Conservation (phyloP, 2,113 vertebrate species). For the Myotis lucifugus region DNA sequence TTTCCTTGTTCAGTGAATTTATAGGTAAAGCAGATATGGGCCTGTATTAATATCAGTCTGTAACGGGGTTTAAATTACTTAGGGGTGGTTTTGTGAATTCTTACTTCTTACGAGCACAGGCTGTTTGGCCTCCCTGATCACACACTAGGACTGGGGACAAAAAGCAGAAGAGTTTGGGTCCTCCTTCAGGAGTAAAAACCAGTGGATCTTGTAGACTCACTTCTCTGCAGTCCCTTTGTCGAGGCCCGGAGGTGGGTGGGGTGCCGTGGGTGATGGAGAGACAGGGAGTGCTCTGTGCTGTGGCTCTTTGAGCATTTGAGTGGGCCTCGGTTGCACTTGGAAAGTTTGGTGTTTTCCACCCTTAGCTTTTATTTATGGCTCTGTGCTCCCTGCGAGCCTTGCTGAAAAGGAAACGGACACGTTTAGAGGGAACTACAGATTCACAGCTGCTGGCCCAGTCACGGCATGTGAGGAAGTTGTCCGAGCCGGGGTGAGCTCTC, state of each 20-base stretch:
- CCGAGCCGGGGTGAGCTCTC: background rate
- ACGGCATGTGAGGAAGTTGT: background rate
- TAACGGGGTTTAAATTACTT: background rate
- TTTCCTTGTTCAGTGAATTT: background rate
- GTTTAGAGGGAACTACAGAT: background rate
- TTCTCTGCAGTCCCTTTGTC: background rate
- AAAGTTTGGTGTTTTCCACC: conserved; percentile 43
- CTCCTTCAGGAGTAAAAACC: background rate
- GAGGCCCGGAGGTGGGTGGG: fast-evolving
- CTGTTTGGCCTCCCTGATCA: background rate
- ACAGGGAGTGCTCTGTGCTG: background rate
- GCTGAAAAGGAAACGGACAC: background rate
- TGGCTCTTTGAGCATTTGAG: background rate
- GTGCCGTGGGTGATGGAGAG: background rate
- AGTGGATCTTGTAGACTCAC: background rate
- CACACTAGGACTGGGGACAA: background rate
- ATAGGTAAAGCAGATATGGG: background rate
- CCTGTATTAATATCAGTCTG: background rate
- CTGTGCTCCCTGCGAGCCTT: background rate
- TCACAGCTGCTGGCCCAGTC: background rate
- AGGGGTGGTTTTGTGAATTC: background rate
- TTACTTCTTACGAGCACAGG: fast-evolving
- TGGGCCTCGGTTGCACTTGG: background rate
- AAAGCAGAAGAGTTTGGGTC: background rate
- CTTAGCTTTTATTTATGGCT: background rate